Evolutionary conservation across 2,888 invertebrate species (phyloP).

Genomic region (Serripes groenlandicus): DNA sequence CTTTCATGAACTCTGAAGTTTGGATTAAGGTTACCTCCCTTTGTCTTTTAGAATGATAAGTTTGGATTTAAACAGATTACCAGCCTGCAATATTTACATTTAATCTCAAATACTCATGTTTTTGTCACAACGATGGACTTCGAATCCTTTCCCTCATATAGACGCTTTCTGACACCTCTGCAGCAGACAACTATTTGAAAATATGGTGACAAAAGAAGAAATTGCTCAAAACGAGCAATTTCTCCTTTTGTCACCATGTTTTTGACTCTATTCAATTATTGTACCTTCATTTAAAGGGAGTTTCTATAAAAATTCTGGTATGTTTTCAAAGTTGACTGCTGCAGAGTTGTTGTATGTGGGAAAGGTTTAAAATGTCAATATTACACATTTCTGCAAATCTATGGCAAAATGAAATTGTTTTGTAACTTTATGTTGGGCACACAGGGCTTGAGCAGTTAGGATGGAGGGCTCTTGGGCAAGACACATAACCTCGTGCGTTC

Average conservation of each 20-base stretch:
- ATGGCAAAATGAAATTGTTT: too few relatives aligned
- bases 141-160: neutral
- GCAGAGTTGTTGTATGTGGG: too few relatives aligned
- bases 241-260: neutral
- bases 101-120: neutral
- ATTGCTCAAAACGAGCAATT: neutral
- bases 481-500: too few relatives aligned
- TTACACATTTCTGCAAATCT: too few relatives aligned
- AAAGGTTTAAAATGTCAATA: too few relatives aligned
- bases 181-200: neutral
- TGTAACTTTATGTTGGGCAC: too few relatives aligned
- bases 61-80: neutral
- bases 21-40: constrained; percentile 89
- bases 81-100: neutral
- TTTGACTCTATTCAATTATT: too few relatives aligned
- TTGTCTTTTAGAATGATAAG: neutral
- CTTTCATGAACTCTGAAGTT: constrained; percentile 92
- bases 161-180: neutral
- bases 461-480: too few relatives aligned
- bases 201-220: neutral
- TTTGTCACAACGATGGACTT: neutral
- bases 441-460: too few relatives aligned
- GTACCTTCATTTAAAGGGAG: too few relatives aligned
- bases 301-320: too few relatives aligned
- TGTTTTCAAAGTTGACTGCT: too few relatives aligned